Percentiles rank a stretch among this genome's conserved stretches.
Evolutionary conservation across 2,888 invertebrate genomes (phyloP).

Genomic region (Seladonia tumulorum): DNA sequence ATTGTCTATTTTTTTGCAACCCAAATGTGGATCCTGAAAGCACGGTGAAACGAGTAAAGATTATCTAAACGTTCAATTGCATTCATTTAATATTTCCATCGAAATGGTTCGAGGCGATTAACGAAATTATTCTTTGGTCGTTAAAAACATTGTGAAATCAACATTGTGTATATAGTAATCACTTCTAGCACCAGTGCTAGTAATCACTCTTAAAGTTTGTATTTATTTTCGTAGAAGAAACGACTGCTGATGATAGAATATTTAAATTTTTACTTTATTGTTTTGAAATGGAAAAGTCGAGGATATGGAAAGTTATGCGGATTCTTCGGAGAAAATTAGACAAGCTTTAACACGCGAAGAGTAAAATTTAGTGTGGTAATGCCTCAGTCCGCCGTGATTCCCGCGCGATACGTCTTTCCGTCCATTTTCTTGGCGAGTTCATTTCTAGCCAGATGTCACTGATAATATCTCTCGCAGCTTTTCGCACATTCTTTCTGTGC

Average conservation of each 20-base stretch:
- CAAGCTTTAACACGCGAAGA: not conserved
- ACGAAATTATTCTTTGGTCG: not conserved
- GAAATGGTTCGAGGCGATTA: not conserved
- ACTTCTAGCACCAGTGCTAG: not conserved
- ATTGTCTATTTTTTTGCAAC: not conserved
- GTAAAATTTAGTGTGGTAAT: not conserved
- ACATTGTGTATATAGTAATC: too few species aligned
- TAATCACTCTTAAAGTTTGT: too few species aligned
- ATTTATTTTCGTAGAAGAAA: too few species aligned
- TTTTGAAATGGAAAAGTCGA: not conserved
- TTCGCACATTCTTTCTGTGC: slow-evolving; percentile 14
- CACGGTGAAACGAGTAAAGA: not conserved
- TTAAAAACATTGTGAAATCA: too few species aligned
- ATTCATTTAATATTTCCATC: not conserved
- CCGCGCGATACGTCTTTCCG: slow-evolving; percentile 12
- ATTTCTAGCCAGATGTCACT: slow-evolving; percentile 21
- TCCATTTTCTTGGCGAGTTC: not conserved
- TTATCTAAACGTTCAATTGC: not conserved
- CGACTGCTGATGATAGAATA: too few species aligned
- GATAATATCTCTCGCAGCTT: slow-evolving; percentile 48
- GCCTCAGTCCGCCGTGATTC: not conserved
- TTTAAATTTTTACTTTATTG: too few species aligned
- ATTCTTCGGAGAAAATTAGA: not conserved
- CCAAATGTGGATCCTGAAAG: not conserved
- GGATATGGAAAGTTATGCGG: not conserved